Evolutionary conservation across 2,113 vertebrate genomes (phyloP).

Genomic region (Platanista minor): DNA sequence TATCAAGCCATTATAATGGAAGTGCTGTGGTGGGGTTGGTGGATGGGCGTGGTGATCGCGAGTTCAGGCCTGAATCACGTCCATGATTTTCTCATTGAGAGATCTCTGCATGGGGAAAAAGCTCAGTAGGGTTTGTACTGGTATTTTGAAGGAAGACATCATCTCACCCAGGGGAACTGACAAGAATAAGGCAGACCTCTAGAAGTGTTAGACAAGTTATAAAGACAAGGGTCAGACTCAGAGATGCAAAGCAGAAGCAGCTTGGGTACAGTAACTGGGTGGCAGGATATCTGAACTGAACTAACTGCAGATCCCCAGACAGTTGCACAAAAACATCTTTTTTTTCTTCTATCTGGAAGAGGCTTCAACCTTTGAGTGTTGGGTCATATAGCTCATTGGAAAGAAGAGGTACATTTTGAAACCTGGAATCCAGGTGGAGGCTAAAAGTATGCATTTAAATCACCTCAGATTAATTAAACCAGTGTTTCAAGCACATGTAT

Average conservation of each 20-base stretch:
- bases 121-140: not conserved
- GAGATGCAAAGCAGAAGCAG: not conserved
- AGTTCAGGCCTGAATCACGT: not conserved
- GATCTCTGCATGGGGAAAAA: not conserved
- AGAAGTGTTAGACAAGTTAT: not conserved
- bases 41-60: fast-evolving
- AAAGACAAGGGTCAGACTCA: not conserved
- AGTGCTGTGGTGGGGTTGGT: not conserved
- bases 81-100: not conserved
- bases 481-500: not conserved
- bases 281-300: not conserved
- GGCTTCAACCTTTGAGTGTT: not conserved
- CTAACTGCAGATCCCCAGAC: no score
- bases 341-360: not conserved
- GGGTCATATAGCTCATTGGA: not conserved
- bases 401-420: not conserved
- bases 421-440: not conserved
- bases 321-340: not conserved
- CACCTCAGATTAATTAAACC: not conserved
- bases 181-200: not conserved
- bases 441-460: not conserved
- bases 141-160: not conserved
- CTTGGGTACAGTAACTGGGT: not conserved
- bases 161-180: not conserved
- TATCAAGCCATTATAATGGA: not conserved